Evolutionary conservation across 1,140 invertebrate species (phyloP).

Genomic region (Belonocnema kinseyi): DNA sequence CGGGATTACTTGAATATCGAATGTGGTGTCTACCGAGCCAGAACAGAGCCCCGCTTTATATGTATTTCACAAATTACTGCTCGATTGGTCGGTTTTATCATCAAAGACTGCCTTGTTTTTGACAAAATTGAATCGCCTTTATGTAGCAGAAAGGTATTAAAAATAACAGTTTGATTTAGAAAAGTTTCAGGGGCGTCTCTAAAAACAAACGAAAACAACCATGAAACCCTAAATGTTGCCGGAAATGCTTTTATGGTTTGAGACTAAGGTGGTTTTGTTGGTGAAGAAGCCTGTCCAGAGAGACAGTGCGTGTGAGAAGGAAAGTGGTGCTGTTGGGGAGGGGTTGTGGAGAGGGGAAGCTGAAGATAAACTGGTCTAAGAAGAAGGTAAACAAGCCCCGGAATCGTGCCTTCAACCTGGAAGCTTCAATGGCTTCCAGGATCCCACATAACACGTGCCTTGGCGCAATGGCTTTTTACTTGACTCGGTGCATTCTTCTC

Average conservation of each 20-base stretch:
- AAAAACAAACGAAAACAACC: too few relatives aligned
- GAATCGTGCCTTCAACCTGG: slow-evolving; percentile 27
- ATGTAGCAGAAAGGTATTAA: too few relatives aligned
- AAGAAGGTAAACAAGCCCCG: slow-evolving; percentile 16
- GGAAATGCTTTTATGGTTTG: not conserved
- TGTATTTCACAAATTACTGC: not conserved
- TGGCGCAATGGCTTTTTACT: not conserved
- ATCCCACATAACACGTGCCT: slow-evolving; percentile 24
- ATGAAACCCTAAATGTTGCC: not conserved
- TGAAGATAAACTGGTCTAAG: slow-evolving; percentile 23
- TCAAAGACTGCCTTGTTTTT: not conserved
- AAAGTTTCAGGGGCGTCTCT: too few relatives aligned
- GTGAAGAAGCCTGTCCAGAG: not conserved
- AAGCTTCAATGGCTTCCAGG: slow-evolving; percentile 18
- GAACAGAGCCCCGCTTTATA: not conserved
- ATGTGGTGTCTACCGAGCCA: not conserved
- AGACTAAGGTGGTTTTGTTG: not conserved
- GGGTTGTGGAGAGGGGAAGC: not conserved
- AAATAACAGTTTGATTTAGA: too few relatives aligned
- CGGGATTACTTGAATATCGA: slow-evolving; percentile 5
- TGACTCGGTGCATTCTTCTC: not conserved
- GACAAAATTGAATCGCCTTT: too few relatives aligned
- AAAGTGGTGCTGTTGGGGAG: not conserved
- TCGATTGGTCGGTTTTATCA: not conserved
- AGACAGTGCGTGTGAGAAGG: not conserved